phyloP scores from a whole-genome alignment of 1,140 invertebrate genomes.

The Papilio xuthus region DNA sequence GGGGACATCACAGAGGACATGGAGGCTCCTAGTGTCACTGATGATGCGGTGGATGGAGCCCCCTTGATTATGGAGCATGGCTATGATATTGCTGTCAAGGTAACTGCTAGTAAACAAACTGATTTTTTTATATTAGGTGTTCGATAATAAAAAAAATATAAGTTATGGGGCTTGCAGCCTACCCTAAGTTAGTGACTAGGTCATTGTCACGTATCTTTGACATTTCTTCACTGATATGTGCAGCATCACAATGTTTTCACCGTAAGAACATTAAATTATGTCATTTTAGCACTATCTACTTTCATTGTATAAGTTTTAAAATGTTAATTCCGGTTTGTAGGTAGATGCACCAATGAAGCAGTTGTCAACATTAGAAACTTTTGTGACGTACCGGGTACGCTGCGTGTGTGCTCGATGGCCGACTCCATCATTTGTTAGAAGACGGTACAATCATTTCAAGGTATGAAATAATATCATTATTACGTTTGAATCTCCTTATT shows the following conservation, averaged over 20 bases:
- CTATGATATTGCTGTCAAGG: slow-evolving; percentile 75
- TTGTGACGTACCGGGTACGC: slow-evolving; percentile 69
- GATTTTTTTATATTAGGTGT: too few relatives aligned
- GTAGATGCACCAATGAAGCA: slow-evolving; percentile 75
- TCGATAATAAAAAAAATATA: too few relatives aligned
- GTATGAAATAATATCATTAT: slow-evolving; percentile 41
- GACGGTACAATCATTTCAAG: slow-evolving; percentile 74
- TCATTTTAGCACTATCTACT: too few relatives aligned
- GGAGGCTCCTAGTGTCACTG: slow-evolving; percentile 62
- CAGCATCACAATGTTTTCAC: too few relatives aligned
- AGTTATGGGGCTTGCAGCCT: too few relatives aligned
- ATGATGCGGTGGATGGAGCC: slow-evolving; percentile 56
- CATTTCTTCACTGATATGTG: too few relatives aligned
- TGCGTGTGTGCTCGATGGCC: slow-evolving; percentile 71
- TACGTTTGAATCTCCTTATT: too few relatives aligned
- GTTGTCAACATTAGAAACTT: slow-evolving; percentile 71
- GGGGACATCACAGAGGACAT: slow-evolving; percentile 68
- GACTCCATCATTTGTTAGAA: slow-evolving; percentile 55
- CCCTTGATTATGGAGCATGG: slow-evolving; percentile 75
- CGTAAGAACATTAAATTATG: too few relatives aligned
- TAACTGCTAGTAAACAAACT: slow-evolving; percentile 41
- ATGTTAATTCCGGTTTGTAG: too few relatives aligned
- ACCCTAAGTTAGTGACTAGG: too few relatives aligned
- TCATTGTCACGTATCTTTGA: too few relatives aligned
- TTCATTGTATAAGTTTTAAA: too few relatives aligned